Percentiles rank a stretch among this genome's conserved stretches.
Conservation (phyloP, 2,888 invertebrate genomes). For the Lasiommata megera region DNA sequence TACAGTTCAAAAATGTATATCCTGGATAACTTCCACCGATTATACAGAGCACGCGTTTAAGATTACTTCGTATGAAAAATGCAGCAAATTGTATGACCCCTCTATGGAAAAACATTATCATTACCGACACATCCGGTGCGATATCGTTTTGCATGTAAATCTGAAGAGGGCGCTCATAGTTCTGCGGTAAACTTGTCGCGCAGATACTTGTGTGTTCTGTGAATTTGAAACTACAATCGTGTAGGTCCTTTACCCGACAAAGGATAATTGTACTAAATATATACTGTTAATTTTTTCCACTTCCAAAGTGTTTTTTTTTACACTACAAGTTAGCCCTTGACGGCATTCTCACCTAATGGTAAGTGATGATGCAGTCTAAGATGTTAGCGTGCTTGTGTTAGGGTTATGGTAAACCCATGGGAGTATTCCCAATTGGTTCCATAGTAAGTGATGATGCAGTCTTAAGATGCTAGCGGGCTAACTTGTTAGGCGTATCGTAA, state of each 20-base stretch:
- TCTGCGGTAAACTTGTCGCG: constrained; percentile 40
- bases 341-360: too few relatives aligned
- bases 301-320: too few relatives aligned
- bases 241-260: not conserved
- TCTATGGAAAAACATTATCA: constrained; percentile 77
- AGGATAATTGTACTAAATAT: too few relatives aligned
- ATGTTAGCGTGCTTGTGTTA: too few relatives aligned
- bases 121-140: constrained; percentile 55
- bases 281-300: too few relatives aligned
- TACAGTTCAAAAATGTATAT: constrained; percentile 37
- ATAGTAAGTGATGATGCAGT: too few relatives aligned
- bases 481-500: too few relatives aligned
- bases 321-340: too few relatives aligned
- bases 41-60: constrained; percentile 66
- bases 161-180: constrained; percentile 46
- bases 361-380: too few relatives aligned
- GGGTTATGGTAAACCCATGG: too few relatives aligned
- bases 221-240: not conserved
- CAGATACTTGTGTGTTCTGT: constrained; percentile 9
- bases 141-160: constrained; percentile 75
- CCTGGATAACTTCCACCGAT: constrained; percentile 45
- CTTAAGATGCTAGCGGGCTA: too few relatives aligned
- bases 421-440: too few relatives aligned
- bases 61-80: constrained; percentile 76
- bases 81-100: constrained; percentile 76